Evolutionary conservation across 2,888 invertebrate species (phyloP).

Genomic region (Melanostoma mellinum): DNA sequence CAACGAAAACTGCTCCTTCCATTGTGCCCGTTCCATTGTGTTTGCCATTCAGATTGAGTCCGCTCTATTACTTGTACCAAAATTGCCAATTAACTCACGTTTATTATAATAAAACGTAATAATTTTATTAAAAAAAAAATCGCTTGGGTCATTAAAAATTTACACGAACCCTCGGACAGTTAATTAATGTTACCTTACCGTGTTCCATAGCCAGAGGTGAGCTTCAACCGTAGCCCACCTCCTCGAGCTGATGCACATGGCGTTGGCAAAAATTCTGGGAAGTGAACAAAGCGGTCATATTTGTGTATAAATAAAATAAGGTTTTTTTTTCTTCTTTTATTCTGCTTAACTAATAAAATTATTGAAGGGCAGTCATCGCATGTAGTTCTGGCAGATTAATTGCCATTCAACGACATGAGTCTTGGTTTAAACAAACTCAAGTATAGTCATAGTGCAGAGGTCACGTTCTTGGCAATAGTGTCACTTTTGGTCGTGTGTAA

Average conservation of each 20-base stretch:
- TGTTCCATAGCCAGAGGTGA: not conserved
- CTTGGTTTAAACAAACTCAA: slow-evolving; percentile 50
- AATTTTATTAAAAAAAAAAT: slow-evolving; percentile 73
- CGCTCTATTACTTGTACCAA: slow-evolving; percentile 68
- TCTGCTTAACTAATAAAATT: slow-evolving; percentile 62
- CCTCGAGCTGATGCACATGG: not conserved
- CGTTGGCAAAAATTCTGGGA: not conserved
- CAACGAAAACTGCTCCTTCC: not conserved
- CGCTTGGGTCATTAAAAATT: slow-evolving; percentile 64
- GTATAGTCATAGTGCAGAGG: slow-evolving; percentile 32
- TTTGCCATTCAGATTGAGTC: slow-evolving; percentile 70
- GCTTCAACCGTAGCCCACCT: not conserved
- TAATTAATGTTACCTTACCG: slow-evolving; percentile 66
- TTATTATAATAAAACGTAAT: slow-evolving; percentile 73
- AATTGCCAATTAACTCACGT: slow-evolving; percentile 74
- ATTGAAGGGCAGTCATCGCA: slow-evolving; percentile 39
- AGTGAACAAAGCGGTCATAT: slow-evolving; percentile 41
- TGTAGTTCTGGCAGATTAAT: slow-evolving; percentile 44
- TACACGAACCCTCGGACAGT: slow-evolving; percentile 64
- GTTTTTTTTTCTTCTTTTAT: slow-evolving; percentile 52
- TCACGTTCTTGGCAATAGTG: slow-evolving; percentile 56
- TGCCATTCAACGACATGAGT: slow-evolving; percentile 60
- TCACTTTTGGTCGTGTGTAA: slow-evolving; percentile 63
- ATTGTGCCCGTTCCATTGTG: slow-evolving; percentile 38
- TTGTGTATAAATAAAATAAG: slow-evolving; percentile 41